phyloP scores from a whole-genome alignment of 1,140 invertebrate species.

The Pectinophora gossypiella region DNA sequence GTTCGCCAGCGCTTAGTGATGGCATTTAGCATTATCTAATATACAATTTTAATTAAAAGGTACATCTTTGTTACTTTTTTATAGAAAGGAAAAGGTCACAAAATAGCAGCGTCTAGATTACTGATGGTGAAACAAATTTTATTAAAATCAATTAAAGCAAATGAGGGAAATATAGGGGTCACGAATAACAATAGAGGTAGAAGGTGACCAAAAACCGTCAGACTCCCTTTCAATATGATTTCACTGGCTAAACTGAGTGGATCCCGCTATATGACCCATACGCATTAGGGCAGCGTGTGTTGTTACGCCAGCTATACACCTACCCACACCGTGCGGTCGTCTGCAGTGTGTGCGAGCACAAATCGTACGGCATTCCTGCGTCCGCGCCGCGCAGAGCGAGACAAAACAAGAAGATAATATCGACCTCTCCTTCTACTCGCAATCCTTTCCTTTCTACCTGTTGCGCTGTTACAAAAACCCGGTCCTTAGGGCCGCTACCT shows the following conservation, averaged over 20 bases:
- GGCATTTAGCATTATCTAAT: too few relatives aligned
- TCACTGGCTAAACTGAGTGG: slow-evolving; percentile 69
- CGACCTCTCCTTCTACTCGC: slow-evolving; percentile 53
- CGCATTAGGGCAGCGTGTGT: slow-evolving; percentile 74
- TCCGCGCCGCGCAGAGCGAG: slow-evolving; percentile 43
- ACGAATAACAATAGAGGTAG: not conserved
- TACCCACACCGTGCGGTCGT: slow-evolving; percentile 38
- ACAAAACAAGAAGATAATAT: slow-evolving; percentile 35
- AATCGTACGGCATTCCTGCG: slow-evolving; percentile 72
- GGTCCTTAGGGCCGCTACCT: slow-evolving; percentile 72
- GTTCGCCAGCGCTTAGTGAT: too few relatives aligned
- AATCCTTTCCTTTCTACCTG: slow-evolving; percentile 74
- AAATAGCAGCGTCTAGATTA: too few relatives aligned
- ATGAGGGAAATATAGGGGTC: too few relatives aligned
- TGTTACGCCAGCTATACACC: slow-evolving; percentile 48
- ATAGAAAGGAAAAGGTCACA: too few relatives aligned
- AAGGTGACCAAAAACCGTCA: slow-evolving; percentile 65
- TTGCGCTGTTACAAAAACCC: slow-evolving; percentile 73
- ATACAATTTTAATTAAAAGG: too few relatives aligned
- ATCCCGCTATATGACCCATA: slow-evolving; percentile 73
- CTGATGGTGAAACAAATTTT: too few relatives aligned
- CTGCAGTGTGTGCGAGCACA: slow-evolving; percentile 58
- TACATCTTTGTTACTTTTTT: too few relatives aligned
- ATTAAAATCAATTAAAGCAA: too few relatives aligned
- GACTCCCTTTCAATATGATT: slow-evolving; percentile 74